phyloP scores from a whole-genome alignment of 2,797 vertebrate species.

The Emys orbicularis region DNA sequence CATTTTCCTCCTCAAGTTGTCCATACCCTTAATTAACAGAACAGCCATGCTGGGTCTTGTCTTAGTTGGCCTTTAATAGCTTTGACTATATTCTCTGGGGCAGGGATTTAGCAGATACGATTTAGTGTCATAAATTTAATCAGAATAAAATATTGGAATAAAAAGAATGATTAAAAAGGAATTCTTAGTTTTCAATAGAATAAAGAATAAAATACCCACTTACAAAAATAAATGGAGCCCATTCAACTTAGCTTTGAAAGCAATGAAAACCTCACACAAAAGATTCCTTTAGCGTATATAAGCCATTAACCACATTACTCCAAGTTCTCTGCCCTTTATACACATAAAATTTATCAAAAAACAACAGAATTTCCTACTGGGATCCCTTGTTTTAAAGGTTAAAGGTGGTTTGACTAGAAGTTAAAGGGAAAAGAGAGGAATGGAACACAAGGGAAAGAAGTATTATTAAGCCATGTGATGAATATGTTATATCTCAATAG shows the following conservation, averaged over 20 bases:
- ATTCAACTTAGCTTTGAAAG: background rate
- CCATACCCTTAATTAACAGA: conserved; percentile 6
- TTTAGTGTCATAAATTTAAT: background rate
- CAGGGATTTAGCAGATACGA: background rate
- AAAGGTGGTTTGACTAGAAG: background rate
- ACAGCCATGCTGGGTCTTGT: background rate
- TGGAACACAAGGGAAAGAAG: background rate
- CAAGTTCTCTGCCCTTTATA: conserved; percentile 44
- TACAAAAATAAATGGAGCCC: conserved; percentile 5
- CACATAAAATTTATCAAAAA: conserved; percentile 60
- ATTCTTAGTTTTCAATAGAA: conserved; percentile 16
- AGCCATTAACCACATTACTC: conserved; percentile 37
- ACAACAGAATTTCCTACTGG: conserved; percentile 42
- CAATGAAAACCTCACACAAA: background rate
- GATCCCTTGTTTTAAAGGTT: conserved; percentile 52
- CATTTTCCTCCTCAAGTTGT: background rate
- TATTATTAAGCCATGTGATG: background rate
- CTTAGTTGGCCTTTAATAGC: background rate
- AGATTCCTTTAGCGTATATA: conserved; percentile 4
- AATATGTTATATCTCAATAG: background rate
- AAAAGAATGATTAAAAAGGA: background rate
- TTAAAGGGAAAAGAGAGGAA: background rate
- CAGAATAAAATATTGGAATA: background rate
- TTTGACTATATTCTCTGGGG: background rate
- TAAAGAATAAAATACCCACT: conserved; percentile 11